These are phyloP conservation scores for Pipistrellus pipistrellus DNA, from an alignment of 2,797 vertebrate species.

Conservation along the genomic window DNA sequence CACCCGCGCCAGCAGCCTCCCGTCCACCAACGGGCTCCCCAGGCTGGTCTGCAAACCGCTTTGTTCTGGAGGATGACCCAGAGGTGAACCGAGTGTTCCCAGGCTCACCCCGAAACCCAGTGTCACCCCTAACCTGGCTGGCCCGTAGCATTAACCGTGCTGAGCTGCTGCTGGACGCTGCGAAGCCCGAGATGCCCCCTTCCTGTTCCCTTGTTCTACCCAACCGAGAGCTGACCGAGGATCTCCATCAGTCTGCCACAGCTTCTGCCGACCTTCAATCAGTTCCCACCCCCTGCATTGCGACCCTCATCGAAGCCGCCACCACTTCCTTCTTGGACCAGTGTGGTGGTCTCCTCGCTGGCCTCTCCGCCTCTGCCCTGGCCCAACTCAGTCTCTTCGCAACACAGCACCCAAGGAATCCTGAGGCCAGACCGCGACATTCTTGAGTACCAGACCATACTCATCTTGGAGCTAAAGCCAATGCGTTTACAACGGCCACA, in stretches of 20 bases:
- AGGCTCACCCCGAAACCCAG: background rate
- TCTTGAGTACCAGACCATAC: background rate
- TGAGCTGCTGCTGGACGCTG: fast-evolving
- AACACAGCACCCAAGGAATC: background rate
- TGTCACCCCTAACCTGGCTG: fast-evolving
- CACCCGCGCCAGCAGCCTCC: background rate
- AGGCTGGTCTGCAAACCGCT: background rate
- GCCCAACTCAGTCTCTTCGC: background rate
- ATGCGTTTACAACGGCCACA: too few relatives aligned
- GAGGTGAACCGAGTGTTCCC: background rate
- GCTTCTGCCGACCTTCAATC: background rate
- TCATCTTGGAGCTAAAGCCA: background rate
- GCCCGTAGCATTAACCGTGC: background rate
- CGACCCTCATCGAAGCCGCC: background rate
- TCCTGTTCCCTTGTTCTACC: background rate
- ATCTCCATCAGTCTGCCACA: background rate
- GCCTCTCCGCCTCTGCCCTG: background rate
- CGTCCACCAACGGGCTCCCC: background rate
- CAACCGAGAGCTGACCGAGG: background rate
- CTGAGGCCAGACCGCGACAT: background rate
- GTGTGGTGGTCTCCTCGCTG: too few relatives aligned
- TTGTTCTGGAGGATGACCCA: background rate
- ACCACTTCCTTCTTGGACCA: background rate
- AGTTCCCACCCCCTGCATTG: background rate
- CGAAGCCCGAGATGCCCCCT: background rate